Evolutionary conservation across 2,888 invertebrate genomes (phyloP), one percentile per base, ranked within the genome.

Genomic region (Tinea pellionella): DNA sequence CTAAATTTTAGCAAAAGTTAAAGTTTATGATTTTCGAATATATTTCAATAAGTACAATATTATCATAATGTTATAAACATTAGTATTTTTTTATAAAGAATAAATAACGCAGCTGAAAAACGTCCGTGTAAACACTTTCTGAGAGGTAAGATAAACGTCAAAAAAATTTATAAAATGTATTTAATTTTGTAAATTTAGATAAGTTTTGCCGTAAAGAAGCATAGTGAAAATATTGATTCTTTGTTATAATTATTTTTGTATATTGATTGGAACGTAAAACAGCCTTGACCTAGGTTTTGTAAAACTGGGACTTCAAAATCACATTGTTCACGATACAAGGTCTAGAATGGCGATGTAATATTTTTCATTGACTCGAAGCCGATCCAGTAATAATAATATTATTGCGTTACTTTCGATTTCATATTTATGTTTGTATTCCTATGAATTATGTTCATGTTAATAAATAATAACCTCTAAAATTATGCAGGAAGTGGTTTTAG

Each of bases 401-500:
- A 9, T 37, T 37, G 37, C 9, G 37, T 37, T 37, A 37, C 37
- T 37, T 37, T 37, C 24, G n/a, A 37, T 37, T 37, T 37, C 2
- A 37, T 12, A 37, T n/a, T n/a, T 37, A 37, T 24, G 24, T 24
- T 24, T 37, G n/a, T 37, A 37, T 37, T 37, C 9, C 9, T 37
- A 37, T 9, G 37, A 12, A 37, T 37, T 12, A 37, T 37, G 37
- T 37, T 12, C 37, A 12, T 47, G 1, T 2, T 15, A 15, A 47
- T 47, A 15, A 16, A 16, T 47, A 15, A 47, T 47, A 47, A 47
- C 47, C 47, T 47, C 47, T 37, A 37, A 47, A 76, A 74, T 74
- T 74, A 85, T 87, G 86, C 84, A 83, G 82, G 86, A 87, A 83
- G 79, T 83, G 77, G 80, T 87, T 70, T 79, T 87, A 78, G 86